Evolutionary conservation across 2,113 vertebrate species (phyloP), one percentile per base, ranked within the genome.

Genomic region (Ammodytes dubius): DNA sequence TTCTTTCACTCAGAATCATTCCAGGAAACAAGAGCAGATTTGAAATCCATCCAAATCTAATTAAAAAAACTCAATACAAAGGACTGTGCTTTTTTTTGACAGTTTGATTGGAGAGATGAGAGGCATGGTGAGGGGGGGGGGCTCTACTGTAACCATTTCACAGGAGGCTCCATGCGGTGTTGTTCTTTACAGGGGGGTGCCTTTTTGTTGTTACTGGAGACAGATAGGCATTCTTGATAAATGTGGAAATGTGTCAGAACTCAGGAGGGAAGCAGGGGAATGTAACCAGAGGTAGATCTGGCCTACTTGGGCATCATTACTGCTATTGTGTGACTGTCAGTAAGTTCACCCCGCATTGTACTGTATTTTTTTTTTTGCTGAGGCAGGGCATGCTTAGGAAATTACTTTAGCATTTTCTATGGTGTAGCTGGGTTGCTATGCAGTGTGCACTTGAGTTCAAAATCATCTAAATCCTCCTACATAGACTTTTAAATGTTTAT

Each of bases 1-100:
- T 92, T 92, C 91, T 94, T 92, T 92, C 91, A 87, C 83, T 88
- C 89, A 39, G 80, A 90, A 83, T 90, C 89, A 86, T 92, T 93
- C 90, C 89, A 92, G 91, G 92, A 94, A 94, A 91, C 86, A 87
- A 82, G 92, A 91, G 91, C 79, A 84, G 89, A 92, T 91, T 91
- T 93, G 90, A 94, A 94, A 93, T 93, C 90, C 89, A 94, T 93
- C 93, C 91, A 92, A 93, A 93, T 93, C 93, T 94, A 93, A 93
- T 94, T 93, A 93, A 92, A 93, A 27, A 92, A 65, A 77, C 86
- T 86, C 85, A 14, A 83, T 88, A 91, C 91, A 92, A 90, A 91
- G 83, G 89, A 72, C 82, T 71, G 67, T 88, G 90, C 88, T 90
- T 92, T 92, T 27, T 79, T 92, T 92, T 94, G 93, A 93, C 91